Conservation (phyloP, 2,113 vertebrate genomes). For the Sturnira hondurensis region DNA sequence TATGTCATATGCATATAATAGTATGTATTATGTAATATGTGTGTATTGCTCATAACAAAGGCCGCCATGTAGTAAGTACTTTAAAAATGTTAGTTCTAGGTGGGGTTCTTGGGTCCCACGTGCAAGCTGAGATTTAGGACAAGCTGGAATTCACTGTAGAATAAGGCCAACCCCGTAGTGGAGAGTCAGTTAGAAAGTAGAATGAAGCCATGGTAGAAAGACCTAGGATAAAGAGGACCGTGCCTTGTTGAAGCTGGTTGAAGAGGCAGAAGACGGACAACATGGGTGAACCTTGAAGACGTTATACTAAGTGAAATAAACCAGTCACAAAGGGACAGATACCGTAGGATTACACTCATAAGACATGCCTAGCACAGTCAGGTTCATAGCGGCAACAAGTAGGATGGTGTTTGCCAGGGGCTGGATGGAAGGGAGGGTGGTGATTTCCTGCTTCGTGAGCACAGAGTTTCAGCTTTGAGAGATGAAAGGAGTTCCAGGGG, state of each 20-base stretch:
- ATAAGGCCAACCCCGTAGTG: background rate
- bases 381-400: background rate
- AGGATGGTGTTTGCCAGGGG: background rate
- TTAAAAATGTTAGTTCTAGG: background rate
- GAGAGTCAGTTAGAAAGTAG: background rate
- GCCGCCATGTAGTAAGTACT: background rate
- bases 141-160: background rate
- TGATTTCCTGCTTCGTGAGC: background rate
- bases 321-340: background rate
- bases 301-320: background rate
- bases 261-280: background rate
- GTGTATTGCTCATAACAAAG: background rate
- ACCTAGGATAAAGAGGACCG: background rate
- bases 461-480: background rate
- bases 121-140: background rate
- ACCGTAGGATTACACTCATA: background rate
- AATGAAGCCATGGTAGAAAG: background rate
- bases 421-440: background rate
- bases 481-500: background rate
- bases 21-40: background rate
- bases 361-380: background rate
- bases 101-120: background rate
- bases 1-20: background rate
- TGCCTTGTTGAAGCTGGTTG: background rate
- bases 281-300: background rate